Evolutionary conservation across 2,113 vertebrate genomes (phyloP), one percentile per base, ranked within the genome.

Genomic region (Rutilus rutilus): DNA sequence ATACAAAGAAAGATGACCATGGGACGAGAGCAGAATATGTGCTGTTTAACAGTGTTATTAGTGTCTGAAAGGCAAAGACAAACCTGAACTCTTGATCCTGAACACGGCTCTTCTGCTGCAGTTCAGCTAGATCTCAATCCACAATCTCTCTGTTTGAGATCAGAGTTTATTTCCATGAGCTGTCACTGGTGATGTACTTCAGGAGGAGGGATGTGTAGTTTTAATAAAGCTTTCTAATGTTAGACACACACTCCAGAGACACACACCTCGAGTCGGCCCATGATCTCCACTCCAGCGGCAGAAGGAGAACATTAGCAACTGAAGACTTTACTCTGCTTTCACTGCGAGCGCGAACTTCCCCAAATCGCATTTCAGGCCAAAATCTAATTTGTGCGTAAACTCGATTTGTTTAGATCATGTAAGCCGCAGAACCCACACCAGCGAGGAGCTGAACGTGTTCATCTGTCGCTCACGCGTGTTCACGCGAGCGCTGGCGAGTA

Each of bases 141-240:
- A 33, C 33, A 4, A 33, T 33, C 33, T 67, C 64, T 17, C 30
- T 21, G 65, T 39, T 23, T 19, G 65, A 69, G 33, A 39, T 69
- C 65, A 33, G 4, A 30, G 78, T 64, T 64, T 27, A 33, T 33
- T 33, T 33, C 33, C 33, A 33, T 4, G 12, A 80, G 78, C 78
- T 19, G 36, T 81, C 78, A 60, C 30, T 23, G 57, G 6, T 77
- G 74, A 77, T 77, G 74, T 77, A 33, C 23, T 45, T 64, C 59
- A 45, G 39, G 39, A 64, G 78, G 36, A 64, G 47, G n/a, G 88
- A 86, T 86, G 89, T 91, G 79, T 86, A 71, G 86, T 81, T 89
- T 64, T 84, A 50, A 91, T 89, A 88, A 91, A 90, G 90, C 92
- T 92, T 94, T 92, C 91, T 90, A 60, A 88, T 80, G 79, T 91